Evolutionary conservation across 2,888 invertebrate species (phyloP).

Genomic region (Pecten maximus): DNA sequence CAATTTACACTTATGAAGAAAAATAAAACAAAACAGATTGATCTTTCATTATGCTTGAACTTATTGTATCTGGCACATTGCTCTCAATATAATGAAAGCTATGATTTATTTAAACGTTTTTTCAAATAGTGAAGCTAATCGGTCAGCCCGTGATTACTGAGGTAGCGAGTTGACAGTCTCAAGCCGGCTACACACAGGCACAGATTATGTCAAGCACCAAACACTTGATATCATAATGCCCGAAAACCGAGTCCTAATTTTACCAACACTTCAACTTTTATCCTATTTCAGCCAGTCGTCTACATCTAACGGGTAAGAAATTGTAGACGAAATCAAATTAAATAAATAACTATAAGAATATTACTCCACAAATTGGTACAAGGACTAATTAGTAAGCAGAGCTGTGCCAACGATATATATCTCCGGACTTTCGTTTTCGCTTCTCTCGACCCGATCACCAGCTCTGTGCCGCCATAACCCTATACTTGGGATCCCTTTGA

Average conservation of each 20-base stretch:
- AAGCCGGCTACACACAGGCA: neutral
- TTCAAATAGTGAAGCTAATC: neutral
- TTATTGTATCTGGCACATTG: neutral
- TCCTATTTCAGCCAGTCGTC: neutral
- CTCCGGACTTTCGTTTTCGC: conserved; percentile 40
- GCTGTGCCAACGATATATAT: conserved; percentile 35
- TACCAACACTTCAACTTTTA: conserved; percentile 11
- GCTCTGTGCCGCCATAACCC: conserved; percentile 41
- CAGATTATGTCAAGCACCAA: neutral
- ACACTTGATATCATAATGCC: conserved; percentile 25
- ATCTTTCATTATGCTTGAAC: no score
- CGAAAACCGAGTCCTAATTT: neutral
- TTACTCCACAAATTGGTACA: conserved; percentile 49
- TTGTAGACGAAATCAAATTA: conserved; percentile 30
- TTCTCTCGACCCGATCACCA: conserved; percentile 45
- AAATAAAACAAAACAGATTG: no score
- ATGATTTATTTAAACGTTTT: neutral
- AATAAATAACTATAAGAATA: conserved; percentile 30
- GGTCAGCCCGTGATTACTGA: neutral
- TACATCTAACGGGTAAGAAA: conserved; percentile 5
- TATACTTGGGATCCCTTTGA: conserved; percentile 52
- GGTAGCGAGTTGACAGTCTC: conserved; percentile 13
- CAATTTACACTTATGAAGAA: no score
- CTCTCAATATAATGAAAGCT: neutral
- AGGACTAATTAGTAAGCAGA: conserved; percentile 45